phyloP scores from a whole-genome alignment of 2,888 invertebrate species.

The Capitulum mitella region DNA sequence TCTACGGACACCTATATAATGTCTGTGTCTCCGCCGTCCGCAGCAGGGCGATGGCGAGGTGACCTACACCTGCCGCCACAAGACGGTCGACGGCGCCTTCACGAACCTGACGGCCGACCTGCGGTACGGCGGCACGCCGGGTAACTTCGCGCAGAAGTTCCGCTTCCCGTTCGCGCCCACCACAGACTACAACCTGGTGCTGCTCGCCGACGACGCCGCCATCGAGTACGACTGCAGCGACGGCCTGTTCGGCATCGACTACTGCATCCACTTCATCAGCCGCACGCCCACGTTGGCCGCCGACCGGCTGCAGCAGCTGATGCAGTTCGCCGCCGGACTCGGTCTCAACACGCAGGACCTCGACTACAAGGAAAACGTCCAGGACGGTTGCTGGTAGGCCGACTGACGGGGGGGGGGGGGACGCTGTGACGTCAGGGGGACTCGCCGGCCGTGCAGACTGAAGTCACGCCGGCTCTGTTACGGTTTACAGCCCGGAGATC shows the following conservation, averaged over 20 bases:
- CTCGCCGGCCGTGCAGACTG: no score
- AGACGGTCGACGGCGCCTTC: constrained; percentile 29
- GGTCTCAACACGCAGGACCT: constrained; percentile 30
- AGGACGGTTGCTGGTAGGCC: constrained; percentile 23
- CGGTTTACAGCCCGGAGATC: no score
- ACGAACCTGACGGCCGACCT: constrained; percentile 30
- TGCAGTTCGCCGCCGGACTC: constrained; percentile 30
- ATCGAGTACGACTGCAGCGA: constrained; percentile 36
- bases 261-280: constrained; percentile 37
- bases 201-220: constrained; percentile 35
- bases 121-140: constrained; percentile 30
- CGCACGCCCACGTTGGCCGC: constrained; percentile 31
- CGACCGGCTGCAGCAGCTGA: constrained; percentile 31
- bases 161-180: constrained; percentile 29
- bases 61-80: constrained; percentile 32
- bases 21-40: neutral
- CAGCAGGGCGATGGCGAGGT: constrained; percentile 28
- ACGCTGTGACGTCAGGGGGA: no score
- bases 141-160: constrained; percentile 35
- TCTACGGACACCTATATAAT: no score
- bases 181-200: constrained; percentile 36
- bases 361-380: constrained; percentile 23
- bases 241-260: constrained; percentile 29
- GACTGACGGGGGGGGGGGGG: no score
- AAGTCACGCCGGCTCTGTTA: no score